Evolutionary conservation across 2,888 invertebrate genomes (phyloP), one percentile per base, ranked within the genome.

Genomic region (Thysanoteuthis rhombus): DNA sequence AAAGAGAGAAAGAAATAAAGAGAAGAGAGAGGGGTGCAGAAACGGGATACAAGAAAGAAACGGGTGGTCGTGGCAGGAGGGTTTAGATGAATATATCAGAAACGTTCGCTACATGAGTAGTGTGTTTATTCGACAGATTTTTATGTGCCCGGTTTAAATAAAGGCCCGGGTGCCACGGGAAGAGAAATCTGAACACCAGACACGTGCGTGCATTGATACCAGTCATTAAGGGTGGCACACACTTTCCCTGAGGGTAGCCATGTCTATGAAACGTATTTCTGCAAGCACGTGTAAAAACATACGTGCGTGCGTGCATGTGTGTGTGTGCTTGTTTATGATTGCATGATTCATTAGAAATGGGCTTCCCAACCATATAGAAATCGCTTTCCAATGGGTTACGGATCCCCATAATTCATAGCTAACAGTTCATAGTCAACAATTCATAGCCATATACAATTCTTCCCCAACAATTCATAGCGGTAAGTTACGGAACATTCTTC

Each of bases 101-200:
- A n/a, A n/a, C 75, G n/a, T 32, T n/a, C 1, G 75, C 75, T 75
- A 75, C 75, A 75, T 19, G n/a, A 75, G 4, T n/a, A 36, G 75
- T 75, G 75, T 75, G 75, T 75, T 75, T 75, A 75, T 75, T 4
- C n/a, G 75, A 36, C 75, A 75, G 75, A 12, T 75, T 75, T 52
- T 75, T 75, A 75, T 75, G 75, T 75, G 75, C 75, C 75, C 75
- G 32, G 75, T 75, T 75, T 75, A n/a, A 75, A 75, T 75, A 75
- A 75, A 75, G n/a, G 75, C n/a, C 75, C n/a, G n/a, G n/a, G n/a
- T 75, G n/a, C 75, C n/a, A 12, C n/a, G n/a, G 75, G n/a, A 75
- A 75, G 19, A 36, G 75, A 75, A 75, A 75, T 75, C n/a, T 75
- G 75, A 75, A 75, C n/a, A 75, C 75, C n/a, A 75, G 75, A 75